A percentile compares a stretch with the other conserved stretches of the same genome.
Conservation (phyloP, 1,140 invertebrate genomes). For the Leptestheria dahalacensis region DNA sequence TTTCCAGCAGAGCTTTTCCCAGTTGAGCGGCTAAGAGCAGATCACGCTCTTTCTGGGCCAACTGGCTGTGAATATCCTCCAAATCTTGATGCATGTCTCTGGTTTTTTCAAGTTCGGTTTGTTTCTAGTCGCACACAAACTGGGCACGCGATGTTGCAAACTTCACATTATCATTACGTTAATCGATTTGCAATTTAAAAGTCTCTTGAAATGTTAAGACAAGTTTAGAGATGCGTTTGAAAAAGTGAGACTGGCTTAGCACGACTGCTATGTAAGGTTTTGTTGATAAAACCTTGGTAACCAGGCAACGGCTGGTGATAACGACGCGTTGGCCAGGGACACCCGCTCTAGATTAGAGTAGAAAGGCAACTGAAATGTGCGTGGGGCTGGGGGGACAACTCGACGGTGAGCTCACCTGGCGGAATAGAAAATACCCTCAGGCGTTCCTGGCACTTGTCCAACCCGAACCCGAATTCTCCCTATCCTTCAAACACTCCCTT, state of each 20-base stretch:
- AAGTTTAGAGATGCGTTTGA: too few relatives aligned
- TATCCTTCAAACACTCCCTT: neutral
- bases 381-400: neutral
- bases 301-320: neutral
- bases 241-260: too few relatives aligned
- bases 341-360: neutral
- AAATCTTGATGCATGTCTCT: too few relatives aligned
- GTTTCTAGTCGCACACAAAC: too few relatives aligned
- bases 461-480: neutral
- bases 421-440: neutral
- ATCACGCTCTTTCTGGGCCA: slow-evolving; percentile 85
- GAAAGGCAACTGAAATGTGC: neutral
- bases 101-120: too few relatives aligned
- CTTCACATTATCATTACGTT: too few relatives aligned
- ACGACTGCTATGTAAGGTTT: too few relatives aligned
- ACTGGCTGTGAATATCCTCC: slow-evolving; percentile 29
- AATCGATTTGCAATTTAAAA: too few relatives aligned
- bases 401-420: neutral
- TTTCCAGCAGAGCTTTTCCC: slow-evolving; percentile 83
- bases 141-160: too few relatives aligned
- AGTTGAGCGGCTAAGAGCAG: slow-evolving; percentile 82
- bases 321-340: neutral
- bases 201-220: too few relatives aligned
- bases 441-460: neutral
- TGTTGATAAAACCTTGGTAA: too few relatives aligned